Conservation (phyloP, 2,113 vertebrate genomes). For the Otocyon megalotis region DNA sequence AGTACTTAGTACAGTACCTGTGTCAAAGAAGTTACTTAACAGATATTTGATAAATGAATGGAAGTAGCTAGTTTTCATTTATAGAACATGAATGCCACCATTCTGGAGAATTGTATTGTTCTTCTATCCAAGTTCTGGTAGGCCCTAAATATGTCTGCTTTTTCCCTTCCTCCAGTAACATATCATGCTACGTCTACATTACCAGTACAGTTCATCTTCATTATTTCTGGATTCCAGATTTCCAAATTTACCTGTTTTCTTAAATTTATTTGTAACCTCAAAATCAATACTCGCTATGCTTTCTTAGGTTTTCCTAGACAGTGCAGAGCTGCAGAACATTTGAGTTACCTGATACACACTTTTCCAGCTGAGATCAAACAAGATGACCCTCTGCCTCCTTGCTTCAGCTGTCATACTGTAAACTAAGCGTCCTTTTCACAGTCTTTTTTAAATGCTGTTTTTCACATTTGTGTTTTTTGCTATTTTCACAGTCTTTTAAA, state of each 20-base stretch:
- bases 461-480: neutral
- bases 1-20: neutral
- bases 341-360: rapidly evolving
- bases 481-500: neutral
- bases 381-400: neutral
- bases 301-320: neutral
- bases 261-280: neutral
- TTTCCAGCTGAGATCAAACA: neutral
- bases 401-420: neutral
- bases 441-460: neutral
- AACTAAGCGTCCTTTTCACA: neutral
- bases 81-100: neutral
- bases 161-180: neutral
- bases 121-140: neutral
- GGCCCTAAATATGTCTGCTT: neutral
- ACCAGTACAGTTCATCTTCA: neutral
- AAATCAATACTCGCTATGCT: neutral
- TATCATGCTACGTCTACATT: neutral
- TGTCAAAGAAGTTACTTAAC: neutral
- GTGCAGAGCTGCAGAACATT: neutral
- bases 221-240: neutral
- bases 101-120: neutral
- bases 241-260: neutral
- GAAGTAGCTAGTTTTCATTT: neutral
- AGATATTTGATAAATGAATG: neutral